A percentile compares a stretch with the other conserved stretches of the same genome.
These are phyloP conservation scores for Pimephales promelas DNA, from an alignment of 2,113 vertebrate genomes.

Conservation along the genomic window DNA sequence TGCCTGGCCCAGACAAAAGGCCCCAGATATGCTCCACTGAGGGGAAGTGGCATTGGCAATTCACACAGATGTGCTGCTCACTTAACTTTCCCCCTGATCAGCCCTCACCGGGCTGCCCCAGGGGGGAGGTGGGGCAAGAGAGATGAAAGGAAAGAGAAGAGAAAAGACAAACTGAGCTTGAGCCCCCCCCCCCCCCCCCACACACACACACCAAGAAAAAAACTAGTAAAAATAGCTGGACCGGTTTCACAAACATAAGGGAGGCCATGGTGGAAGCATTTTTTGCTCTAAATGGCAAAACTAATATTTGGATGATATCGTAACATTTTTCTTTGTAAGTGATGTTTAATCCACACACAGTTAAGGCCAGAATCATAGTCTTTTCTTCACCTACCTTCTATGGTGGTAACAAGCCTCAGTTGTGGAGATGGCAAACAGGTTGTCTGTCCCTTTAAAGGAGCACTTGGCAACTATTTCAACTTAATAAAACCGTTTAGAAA, in stretches of 20 bases:
- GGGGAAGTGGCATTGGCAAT: slow-evolving; percentile 58
- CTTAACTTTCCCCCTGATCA: slow-evolving; percentile 58
- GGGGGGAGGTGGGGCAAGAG: slow-evolving; percentile 46
- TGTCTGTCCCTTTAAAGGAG: too few relatives aligned
- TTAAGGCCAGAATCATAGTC: not conserved
- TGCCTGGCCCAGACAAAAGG: slow-evolving; percentile 61
- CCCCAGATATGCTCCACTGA: slow-evolving; percentile 56
- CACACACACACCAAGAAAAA: slow-evolving; percentile 13
- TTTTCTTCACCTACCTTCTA: not conserved
- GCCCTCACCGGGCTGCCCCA: slow-evolving; percentile 37
- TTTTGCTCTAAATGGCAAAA: not conserved
- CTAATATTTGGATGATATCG: not conserved
- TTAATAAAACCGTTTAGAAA: too few relatives aligned
- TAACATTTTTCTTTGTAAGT: not conserved
- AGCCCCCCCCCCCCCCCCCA: slow-evolving; percentile 39
- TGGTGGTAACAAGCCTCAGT: not conserved
- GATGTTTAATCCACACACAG: not conserved
- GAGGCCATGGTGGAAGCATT: not conserved
- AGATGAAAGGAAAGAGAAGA: slow-evolving; percentile 47
- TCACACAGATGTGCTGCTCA: slow-evolving; percentile 66
- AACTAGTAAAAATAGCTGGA: slow-evolving; percentile 10
- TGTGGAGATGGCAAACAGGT: not conserved
- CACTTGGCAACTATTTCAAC: too few relatives aligned
- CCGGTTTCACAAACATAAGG: slow-evolving; percentile 10
- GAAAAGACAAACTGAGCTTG: slow-evolving; percentile 54